These are phyloP conservation scores for Diglossa cyanea DNA, from an alignment of 2,797 vertebrate genomes.

Conservation along the genomic window DNA sequence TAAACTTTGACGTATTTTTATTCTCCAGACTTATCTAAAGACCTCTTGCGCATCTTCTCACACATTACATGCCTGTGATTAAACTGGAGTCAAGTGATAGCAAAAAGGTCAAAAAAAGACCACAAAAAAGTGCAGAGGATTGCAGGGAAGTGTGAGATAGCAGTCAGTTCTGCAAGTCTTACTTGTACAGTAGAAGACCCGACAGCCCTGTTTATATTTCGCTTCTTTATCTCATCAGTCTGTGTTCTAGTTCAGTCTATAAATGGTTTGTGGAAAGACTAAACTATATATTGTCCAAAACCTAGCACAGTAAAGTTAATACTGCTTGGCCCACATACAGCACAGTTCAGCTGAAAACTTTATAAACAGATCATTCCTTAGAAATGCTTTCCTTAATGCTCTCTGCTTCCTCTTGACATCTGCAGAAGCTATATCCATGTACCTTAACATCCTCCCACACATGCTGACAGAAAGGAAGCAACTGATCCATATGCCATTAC, in stretches of 20 bases:
- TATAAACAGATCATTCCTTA: not conserved
- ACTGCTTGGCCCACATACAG: not conserved
- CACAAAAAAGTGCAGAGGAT: not conserved
- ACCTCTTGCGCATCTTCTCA: not conserved
- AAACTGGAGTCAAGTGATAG: not conserved
- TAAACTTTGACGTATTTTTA: not conserved
- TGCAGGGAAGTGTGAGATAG: not conserved
- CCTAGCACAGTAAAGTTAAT: not conserved
- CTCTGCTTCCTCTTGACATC: not conserved
- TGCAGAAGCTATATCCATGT: not conserved
- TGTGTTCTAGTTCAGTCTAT: not conserved
- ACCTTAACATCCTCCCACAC: not conserved
- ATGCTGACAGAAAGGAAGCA: not conserved
- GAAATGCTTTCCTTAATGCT: not conserved
- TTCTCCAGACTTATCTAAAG: not conserved
- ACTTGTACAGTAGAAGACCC: not conserved
- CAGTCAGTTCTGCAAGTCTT: not conserved
- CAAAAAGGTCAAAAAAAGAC: not conserved
- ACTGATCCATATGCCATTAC: not conserved
- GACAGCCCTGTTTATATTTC: not conserved
- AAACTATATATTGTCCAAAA: not conserved
- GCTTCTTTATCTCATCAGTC: not conserved
- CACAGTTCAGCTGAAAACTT: not conserved
- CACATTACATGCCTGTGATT: not conserved
- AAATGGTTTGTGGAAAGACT: not conserved